A percentile compares a stretch with the other conserved stretches of the same genome.
Evolutionary conservation across 2,113 vertebrate genomes (phyloP).

Genomic region (Seriola dumerili): DNA sequence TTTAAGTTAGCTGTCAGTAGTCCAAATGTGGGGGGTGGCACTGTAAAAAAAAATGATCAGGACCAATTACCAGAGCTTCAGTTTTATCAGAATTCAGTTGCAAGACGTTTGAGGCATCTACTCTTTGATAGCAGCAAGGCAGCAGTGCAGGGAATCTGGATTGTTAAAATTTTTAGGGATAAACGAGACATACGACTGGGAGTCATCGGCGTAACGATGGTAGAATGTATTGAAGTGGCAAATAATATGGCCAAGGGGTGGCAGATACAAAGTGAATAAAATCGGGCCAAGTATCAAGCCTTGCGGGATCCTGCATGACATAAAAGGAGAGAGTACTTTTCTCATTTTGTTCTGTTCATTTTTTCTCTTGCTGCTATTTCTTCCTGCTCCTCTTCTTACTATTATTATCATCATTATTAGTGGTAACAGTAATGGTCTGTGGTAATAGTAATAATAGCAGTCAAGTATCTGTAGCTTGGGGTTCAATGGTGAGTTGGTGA

Average conservation of each 20-base stretch:
- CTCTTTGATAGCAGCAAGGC: background rate
- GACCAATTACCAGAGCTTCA: background rate
- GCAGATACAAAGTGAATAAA: slow-evolving; percentile 1
- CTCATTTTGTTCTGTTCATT: background rate
- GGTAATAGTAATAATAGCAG: background rate
- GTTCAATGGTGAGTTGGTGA: background rate
- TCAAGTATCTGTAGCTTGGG: background rate
- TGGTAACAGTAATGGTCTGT: background rate
- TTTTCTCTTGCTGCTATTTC: background rate
- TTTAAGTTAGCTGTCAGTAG: background rate
- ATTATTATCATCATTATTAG: background rate
- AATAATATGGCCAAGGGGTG: background rate
- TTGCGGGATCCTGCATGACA: background rate
- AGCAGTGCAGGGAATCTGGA: background rate
- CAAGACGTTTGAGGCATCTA: background rate
- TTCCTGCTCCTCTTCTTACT: background rate
- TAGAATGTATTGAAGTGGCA: background rate
- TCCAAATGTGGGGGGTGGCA: background rate
- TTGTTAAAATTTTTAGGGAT: background rate
- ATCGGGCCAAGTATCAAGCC: background rate
- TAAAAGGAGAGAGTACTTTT: background rate
- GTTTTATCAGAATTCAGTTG: background rate
- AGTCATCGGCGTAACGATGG: background rate
- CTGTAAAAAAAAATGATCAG: background rate
- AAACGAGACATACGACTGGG: background rate